Evolutionary conservation across 2,888 invertebrate species (phyloP), one percentile per base, ranked within the genome.

Genomic region (Nineta flava): DNA sequence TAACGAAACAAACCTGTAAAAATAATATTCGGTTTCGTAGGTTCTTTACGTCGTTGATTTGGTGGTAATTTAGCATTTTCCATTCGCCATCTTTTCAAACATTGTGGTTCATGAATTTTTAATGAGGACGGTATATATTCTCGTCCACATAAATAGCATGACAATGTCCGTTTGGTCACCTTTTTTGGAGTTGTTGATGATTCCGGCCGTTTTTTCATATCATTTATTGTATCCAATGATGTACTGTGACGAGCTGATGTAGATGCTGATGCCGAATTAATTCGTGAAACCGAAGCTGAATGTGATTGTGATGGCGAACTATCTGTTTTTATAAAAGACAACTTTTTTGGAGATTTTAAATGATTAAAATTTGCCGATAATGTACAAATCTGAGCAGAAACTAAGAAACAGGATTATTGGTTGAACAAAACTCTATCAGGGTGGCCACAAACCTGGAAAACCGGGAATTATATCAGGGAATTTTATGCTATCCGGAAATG

Each of bases 41-140:
- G 82, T 45, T 71, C 68, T 1, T 70, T 70, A 49, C 75, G 61
- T 43, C 76, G 65, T 57, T 72, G 68, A 46, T 66, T 60, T 13
- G 67, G 62, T 1, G 79, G 77, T 53, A 80, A 62, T 55, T 75
- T 72, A 40, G 73, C 72, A 61, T 82, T 81, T 60, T 79, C 77
- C 16, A 59, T 54, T 51, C 71, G 69, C 81, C 81, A 81, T 61
- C 76, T 77, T 59, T 75, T 71, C 52, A 81, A 61, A 60, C 81
- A 82, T 60, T 80, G 77, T 2, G 79, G 79, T 58, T 80, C 78
- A 62, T 81, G 81, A 53, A 79, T 76, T 49, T 66, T 65, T 48
- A 80, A 74, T 43, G 77, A 77, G 55, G 70, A 71, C 9, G 75
- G 69, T 17, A 78, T 77, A 60, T 79, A 82, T 55, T 78, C 71